These are phyloP conservation scores for Lytechinus pictus DNA, from an alignment of 35 echinoderm and acorn worm species.

Conservation along the genomic window DNA sequence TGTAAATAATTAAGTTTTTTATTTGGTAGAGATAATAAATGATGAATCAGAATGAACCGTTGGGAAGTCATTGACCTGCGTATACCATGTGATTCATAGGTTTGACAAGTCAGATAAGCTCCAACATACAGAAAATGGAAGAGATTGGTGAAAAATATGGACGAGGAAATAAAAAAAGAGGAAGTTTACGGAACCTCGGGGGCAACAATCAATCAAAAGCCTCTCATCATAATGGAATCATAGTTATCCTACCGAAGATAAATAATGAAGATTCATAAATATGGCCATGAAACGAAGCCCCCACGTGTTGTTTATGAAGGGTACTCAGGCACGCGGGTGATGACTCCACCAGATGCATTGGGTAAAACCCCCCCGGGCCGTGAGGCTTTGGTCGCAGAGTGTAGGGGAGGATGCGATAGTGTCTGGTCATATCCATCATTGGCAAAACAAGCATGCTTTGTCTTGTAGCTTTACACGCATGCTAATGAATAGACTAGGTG, in stretches of 20 bases:
- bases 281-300: neutral
- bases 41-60: neutral
- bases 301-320: conserved; percentile 2
- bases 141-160: neutral
- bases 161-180: neutral
- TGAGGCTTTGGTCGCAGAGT: neutral
- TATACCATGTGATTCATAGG: neutral
- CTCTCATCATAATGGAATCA: conserved; percentile 37
- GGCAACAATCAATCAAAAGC: conserved; percentile 4
- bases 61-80: neutral
- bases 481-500: neutral
- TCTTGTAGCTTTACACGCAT: neutral
- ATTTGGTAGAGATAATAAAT: neutral
- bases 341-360: neutral
- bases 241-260: conserved; percentile 2
- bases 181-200: neutral
- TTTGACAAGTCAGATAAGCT: neutral
- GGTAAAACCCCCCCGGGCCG: neutral
- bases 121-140: neutral
- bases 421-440: neutral
- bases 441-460: conserved; percentile 2
- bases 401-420: neutral
- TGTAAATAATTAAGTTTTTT: neutral
- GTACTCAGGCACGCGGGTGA: neutral
- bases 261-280: conserved; percentile 13